phyloP scores from a whole-genome alignment of 2,888 invertebrate species.

The Amblyjoppa proteus region DNA sequence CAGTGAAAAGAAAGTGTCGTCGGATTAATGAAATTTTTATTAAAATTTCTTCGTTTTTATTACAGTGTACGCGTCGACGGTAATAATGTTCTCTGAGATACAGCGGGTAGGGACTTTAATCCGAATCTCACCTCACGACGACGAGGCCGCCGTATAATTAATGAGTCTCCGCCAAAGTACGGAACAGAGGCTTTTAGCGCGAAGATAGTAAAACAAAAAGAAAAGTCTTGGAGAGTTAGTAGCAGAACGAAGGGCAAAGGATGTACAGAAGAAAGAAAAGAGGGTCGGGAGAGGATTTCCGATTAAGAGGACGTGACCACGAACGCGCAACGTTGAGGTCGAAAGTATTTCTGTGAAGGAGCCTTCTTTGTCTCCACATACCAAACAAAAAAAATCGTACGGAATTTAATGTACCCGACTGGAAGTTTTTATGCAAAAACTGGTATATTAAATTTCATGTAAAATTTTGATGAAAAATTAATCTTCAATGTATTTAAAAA shows the following conservation, averaged over 20 bases:
- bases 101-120: conserved; percentile 11
- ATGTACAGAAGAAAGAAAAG: background rate
- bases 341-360: background rate
- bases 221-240: conserved; percentile 9
- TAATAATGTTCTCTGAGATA: conserved; percentile 16
- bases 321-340: background rate
- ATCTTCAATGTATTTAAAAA: background rate
- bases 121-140: conserved; percentile 6
- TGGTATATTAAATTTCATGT: too few species aligned
- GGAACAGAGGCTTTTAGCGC: conserved; percentile 36
- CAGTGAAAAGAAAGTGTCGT: background rate
- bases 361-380: conserved; percentile 8
- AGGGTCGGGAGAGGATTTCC: background rate
- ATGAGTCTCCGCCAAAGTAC: conserved; percentile 35
- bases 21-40: background rate
- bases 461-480: background rate
- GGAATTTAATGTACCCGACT: too few species aligned
- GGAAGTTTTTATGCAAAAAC: too few species aligned
- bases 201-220: conserved; percentile 30
- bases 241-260: background rate
- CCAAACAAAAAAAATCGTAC: background rate
- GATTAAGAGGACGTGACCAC: background rate
- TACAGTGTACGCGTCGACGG: background rate
- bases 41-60: background rate
- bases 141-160: conserved; percentile 29